phyloP scores from a whole-genome alignment of 2,888 invertebrate genomes.

The Atrina japonica region DNA sequence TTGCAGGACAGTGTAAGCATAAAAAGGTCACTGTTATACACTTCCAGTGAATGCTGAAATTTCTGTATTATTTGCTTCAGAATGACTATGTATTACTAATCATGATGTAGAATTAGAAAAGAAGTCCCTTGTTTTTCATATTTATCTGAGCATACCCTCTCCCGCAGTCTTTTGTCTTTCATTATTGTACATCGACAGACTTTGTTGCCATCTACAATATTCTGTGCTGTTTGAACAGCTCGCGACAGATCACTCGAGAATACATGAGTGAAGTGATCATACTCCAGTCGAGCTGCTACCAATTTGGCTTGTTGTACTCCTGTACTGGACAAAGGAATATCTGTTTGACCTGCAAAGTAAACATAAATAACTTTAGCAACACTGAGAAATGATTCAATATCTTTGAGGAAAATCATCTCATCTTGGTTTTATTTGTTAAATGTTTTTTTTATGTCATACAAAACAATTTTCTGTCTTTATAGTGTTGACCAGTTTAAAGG shows the following conservation, averaged over 20 bases:
- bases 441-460: neutral
- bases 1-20: no score
- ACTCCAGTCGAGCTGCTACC: slow-evolving; percentile 66
- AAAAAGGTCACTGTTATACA: no score
- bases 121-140: no score
- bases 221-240: slow-evolving; percentile 70
- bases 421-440: neutral
- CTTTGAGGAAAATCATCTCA: neutral
- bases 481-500: no score
- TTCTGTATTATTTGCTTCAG: no score
- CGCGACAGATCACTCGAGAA: slow-evolving; percentile 75
- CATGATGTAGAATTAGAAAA: no score
- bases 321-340: slow-evolving; percentile 70
- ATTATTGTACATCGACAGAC: slow-evolving; percentile 53
- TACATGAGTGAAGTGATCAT: slow-evolving; percentile 73
- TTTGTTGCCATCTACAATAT: slow-evolving; percentile 63
- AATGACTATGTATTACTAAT: no score
- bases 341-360: slow-evolving; percentile 69
- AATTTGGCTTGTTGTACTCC: slow-evolving; percentile 72
- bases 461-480: neutral
- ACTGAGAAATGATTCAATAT: neutral
- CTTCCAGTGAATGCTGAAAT: no score
- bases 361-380: neutral
- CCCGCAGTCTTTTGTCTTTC: slow-evolving; percentile 68
- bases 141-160: slow-evolving; percentile 63